Evolutionary conservation across 2,888 invertebrate genomes (phyloP), one percentile per base, ranked within the genome.

Genomic region (Drosophila multiciliata): DNA sequence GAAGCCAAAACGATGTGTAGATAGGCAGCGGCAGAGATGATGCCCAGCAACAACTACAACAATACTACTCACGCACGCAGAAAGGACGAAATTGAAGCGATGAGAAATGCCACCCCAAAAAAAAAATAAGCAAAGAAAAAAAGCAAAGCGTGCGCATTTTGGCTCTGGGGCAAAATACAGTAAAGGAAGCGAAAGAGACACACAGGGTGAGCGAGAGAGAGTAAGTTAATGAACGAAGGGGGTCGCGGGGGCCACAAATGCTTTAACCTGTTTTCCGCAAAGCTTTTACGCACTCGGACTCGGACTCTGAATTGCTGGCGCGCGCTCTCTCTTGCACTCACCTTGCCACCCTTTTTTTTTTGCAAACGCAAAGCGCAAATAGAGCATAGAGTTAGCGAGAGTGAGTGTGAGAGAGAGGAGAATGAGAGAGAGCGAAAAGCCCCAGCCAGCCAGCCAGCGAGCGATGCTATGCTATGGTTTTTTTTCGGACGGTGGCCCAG

Each of bases 401-500:
- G 40, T 33, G 45, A 26, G 45, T 42, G 49, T 35, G 45, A 12
- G 54, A 3, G 42, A 23, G 55, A 48, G 57, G 32, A 29, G 54
- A 23, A 48, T 11, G 61, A 17, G 53, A 15, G 52, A 23, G 42
- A 20, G 32, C 35, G 35, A 26, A 70, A 45, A 35, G 82, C 71
- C 68, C 70, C 77, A 80, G 80, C 77, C 50, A 80, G 80, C 77
- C 50, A 62, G 49, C 29, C 38, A 55, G 50, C 26, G 45, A 67
- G 73, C 66, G 72, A 78, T 77, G 75, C 69, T 70, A 57, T 50
- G 67, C 67, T 57, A 57, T 57, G 57, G 2, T 57, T 57, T 75
- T 75, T 75, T 83, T 80, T 73, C 64, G 87, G 73, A 73, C 69
- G 65, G 73, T 92, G 91, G 91, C 92, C 92, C 92, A 92, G 92